Evolutionary conservation across 2,113 vertebrate genomes (phyloP).

Genomic region (Myiagra hebetior): DNA sequence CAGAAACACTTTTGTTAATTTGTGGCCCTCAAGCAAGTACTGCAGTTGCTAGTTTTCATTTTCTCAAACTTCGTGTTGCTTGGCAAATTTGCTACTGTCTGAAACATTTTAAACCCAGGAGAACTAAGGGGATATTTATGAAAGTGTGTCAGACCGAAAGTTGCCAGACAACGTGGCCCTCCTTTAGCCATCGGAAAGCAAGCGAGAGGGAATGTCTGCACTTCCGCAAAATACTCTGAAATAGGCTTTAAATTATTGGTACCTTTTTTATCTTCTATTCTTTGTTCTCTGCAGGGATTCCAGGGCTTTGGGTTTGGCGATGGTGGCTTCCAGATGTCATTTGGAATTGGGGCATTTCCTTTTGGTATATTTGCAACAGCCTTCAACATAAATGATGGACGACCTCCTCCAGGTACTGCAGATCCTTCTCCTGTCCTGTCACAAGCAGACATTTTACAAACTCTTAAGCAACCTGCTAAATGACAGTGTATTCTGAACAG

Average conservation of each 20-base stretch:
- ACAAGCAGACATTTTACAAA: background rate
- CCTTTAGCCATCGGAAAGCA: fast-evolving
- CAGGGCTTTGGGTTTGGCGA: constrained; percentile 98
- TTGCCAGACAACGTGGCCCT: background rate
- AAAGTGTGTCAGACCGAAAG: background rate
- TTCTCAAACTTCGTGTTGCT: background rate
- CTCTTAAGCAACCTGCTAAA: background rate
- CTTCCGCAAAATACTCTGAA: background rate
- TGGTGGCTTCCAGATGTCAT: constrained; percentile 98
- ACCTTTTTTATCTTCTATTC: background rate
- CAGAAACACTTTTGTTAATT: background rate
- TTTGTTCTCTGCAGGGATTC: constrained; percentile 82
- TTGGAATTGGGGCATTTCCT: constrained; percentile 97
- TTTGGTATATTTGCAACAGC: constrained; percentile 98
- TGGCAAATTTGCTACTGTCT: background rate
- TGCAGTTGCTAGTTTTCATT: background rate
- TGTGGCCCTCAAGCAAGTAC: background rate
- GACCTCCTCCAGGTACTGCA: constrained; percentile 89
- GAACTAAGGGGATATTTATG: background rate
- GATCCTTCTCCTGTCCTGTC: background rate
- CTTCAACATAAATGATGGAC: constrained; percentile 96
- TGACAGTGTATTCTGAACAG: background rate
- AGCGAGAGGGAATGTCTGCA: background rate
- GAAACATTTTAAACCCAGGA: background rate
- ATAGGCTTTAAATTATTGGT: background rate